Conservation (phyloP, 2,797 vertebrate genomes). For the Arrhamphus sclerolepis region DNA sequence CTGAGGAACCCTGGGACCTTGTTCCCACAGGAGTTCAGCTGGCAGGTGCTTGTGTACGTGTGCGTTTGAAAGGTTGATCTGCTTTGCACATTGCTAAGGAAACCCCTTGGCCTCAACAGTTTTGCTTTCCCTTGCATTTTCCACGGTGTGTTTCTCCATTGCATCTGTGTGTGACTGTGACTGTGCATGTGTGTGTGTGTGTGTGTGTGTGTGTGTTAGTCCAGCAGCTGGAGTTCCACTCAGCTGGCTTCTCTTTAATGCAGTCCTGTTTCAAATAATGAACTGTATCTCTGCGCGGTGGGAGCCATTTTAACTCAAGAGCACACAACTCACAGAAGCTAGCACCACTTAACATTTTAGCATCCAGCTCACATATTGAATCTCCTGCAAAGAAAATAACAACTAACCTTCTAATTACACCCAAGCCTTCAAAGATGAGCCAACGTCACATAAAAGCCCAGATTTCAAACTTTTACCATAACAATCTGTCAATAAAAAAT, state of each 20-base stretch:
- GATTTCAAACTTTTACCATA: constrained; percentile 44
- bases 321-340: constrained; percentile 55
- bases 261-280: constrained; percentile 79
- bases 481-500: constrained; percentile 45
- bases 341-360: constrained; percentile 55
- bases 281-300: constrained; percentile 75
- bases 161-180: constrained; percentile 35
- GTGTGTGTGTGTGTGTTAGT: constrained; percentile 18
- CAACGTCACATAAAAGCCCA: constrained; percentile 20
- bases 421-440: constrained; percentile 36
- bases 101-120: constrained; percentile 54
- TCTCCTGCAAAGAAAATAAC: constrained; percentile 26
- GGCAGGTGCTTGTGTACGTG: constrained; percentile 59
- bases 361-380: constrained; percentile 21
- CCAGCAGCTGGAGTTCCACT: constrained; percentile 80
- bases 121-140: constrained; percentile 63
- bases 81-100: constrained; percentile 65
- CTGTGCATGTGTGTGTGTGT: no score
- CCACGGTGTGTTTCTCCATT: constrained; percentile 52
- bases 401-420: constrained; percentile 31
- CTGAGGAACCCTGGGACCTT: constrained; percentile 32
- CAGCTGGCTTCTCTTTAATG: constrained; percentile 74
- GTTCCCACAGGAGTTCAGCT: constrained; percentile 46
- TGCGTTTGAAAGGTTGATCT: constrained; percentile 39
- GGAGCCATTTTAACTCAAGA: constrained; percentile 70